Evolutionary conservation across 2,888 invertebrate species (phyloP).

Genomic region (Prosopocoilus inquinatus): DNA sequence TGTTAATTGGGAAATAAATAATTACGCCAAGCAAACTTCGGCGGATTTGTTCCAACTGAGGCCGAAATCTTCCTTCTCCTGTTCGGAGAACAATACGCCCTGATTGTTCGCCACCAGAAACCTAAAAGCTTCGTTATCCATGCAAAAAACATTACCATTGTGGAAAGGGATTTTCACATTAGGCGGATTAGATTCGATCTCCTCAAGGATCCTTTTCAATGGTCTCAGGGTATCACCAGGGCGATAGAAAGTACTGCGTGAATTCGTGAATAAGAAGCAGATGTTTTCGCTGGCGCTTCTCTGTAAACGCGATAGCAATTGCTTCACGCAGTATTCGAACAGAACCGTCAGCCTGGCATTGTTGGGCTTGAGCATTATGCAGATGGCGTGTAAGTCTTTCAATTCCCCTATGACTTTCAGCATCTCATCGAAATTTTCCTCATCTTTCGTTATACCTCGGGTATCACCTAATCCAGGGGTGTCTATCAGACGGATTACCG

Average conservation of each 20-base stretch:
- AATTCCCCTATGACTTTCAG: constrained; percentile 16
- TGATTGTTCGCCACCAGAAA: constrained; percentile 13
- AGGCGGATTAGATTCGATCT: constrained; percentile 12
- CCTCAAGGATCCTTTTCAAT: constrained; percentile 8
- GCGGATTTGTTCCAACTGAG: constrained; percentile 18
- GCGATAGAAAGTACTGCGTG: constrained; percentile 21
- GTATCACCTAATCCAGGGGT: constrained; percentile 32
- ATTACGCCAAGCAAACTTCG: constrained; percentile 11
- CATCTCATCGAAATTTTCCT: constrained; percentile 39
- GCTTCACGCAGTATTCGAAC: constrained; percentile 25
- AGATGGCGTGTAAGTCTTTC: constrained; percentile 20
- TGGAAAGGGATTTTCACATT: constrained; percentile 16
- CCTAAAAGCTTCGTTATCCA: constrained; percentile 24
- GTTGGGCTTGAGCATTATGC: constrained; percentile 25
- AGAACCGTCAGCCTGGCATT: constrained; percentile 19
- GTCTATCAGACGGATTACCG: constrained; percentile 16
- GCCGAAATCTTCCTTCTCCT: constrained; percentile 10
- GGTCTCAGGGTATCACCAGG: constrained; percentile 23
- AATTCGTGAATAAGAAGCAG: constrained; percentile 23
- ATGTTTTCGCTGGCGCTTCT: constrained; percentile 23
- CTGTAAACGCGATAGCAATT: constrained; percentile 20
- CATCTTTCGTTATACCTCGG: constrained; percentile 32
- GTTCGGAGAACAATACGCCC: constrained; percentile 4
- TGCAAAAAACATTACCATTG: constrained; percentile 17
- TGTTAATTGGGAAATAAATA: not conserved